These are phyloP conservation scores for Opisthograptis luteolata DNA, from an alignment of 2,888 invertebrate genomes.

Conservation along the genomic window DNA sequence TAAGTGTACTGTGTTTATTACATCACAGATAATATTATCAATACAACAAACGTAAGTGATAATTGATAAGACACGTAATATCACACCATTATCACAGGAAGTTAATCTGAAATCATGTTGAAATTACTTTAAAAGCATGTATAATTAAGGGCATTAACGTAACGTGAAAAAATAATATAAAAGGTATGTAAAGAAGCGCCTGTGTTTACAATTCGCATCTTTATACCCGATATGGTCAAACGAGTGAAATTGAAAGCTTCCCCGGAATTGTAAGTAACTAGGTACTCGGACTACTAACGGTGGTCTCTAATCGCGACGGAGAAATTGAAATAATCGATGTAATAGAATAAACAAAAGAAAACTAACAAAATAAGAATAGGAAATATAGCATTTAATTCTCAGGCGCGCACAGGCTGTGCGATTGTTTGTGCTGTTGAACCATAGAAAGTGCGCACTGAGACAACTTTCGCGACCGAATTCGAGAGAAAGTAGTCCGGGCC, in stretches of 20 bases:
- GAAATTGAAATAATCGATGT: background rate
- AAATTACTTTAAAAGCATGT: slow-evolving; percentile 7
- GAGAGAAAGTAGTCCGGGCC: slow-evolving; percentile 81
- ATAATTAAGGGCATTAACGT: background rate
- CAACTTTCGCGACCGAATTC: slow-evolving; percentile 84
- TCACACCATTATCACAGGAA: slow-evolving; percentile 20
- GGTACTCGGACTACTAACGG: no score
- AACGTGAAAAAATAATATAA: no score
- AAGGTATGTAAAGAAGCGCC: no score
- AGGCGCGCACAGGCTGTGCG: slow-evolving; percentile 45
- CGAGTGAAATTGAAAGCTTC: no score
- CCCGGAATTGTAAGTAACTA: no score
- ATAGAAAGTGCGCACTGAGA: slow-evolving; percentile 79
- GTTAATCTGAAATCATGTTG: slow-evolving; percentile 13
- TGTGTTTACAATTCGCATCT: no score
- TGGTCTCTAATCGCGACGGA: no score
- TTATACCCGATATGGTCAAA: no score
- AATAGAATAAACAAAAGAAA: background rate
- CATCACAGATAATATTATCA: slow-evolving; percentile 39
- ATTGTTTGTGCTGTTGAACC: slow-evolving; percentile 71
- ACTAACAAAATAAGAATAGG: slow-evolving; percentile 3
- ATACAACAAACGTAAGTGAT: slow-evolving; percentile 31
- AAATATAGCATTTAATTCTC: slow-evolving; percentile 37
- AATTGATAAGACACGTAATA: slow-evolving; percentile 22
- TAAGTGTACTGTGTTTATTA: slow-evolving; percentile 21